Conservation (phyloP, 2,888 invertebrate species). For the Allophyes oxyacanthae region DNA sequence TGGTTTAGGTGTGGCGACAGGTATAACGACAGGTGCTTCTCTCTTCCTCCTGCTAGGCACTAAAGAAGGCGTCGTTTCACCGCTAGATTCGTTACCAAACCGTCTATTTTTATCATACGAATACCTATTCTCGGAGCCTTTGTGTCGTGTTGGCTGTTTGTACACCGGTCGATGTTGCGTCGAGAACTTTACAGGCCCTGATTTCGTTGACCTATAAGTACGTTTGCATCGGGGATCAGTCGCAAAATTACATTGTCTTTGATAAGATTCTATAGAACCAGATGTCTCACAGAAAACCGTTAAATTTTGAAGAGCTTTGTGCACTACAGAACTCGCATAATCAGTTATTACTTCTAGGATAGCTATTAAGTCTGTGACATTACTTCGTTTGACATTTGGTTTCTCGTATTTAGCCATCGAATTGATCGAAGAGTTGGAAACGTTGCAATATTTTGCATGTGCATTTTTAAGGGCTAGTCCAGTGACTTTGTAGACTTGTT, state of each 20-base stretch:
- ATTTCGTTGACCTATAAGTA: conserved; percentile 65
- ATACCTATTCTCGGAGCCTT: background rate
- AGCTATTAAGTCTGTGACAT: conserved; percentile 59
- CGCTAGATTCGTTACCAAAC: background rate
- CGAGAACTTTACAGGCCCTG: conserved; percentile 58
- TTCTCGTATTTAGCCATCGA: too few species aligned
- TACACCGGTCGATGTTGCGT: conserved; percentile 69
- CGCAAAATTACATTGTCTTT: conserved; percentile 30
- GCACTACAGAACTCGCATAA: conserved; percentile 63
- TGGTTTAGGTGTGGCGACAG: background rate
- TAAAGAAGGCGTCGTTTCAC: background rate
- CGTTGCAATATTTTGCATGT: conserved; percentile 70
- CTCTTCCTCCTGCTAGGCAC: conserved; percentile 20
- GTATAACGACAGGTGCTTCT: background rate
- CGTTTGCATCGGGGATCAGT: conserved; percentile 44
- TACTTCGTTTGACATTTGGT: too few species aligned
- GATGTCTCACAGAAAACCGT: conserved; percentile 70
- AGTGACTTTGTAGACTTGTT: conserved; percentile 67
- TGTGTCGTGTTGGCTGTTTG: background rate
- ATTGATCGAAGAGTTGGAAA: background rate
- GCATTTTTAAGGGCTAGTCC: conserved; percentile 66
- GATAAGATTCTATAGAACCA: conserved; percentile 60
- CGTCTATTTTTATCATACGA: conserved; percentile 17
- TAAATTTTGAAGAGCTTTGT: conserved; percentile 63
- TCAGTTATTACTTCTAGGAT: conserved; percentile 63